Base-by-base conservation (phyloP, 2,888 invertebrate species). In the Drosophila quinaria region DNA sequence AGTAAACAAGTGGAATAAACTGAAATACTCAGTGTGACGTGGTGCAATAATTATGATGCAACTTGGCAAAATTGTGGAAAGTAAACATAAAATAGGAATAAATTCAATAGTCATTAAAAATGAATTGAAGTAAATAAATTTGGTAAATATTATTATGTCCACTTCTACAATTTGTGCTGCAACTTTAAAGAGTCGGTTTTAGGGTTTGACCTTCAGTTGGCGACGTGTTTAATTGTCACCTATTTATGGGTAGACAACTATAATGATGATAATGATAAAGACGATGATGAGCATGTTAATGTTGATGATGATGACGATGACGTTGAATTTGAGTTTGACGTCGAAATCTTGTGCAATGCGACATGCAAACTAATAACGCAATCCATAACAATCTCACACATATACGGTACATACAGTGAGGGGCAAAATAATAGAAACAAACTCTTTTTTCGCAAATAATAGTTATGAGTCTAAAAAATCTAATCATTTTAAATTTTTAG, bases 301-400 rank as follows among this genome's bases (percentile, higher is more conserved):
- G 9, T 15, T 13, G 42, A 25, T 22, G 22, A 22, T 8, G 50
- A 31, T 15, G 17, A n/a, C 6, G 29, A 13, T 31, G 9, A 37
- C 8, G 17, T 4, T 37, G 58, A 11, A 0, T 29, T 1, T 6
- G 59, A 13, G 22, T 10, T 4, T 19, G 10, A 37, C 22, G 35
- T 15, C 17, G 4, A 22, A 22, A 33, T 17, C 54, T 76, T 76
- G 70, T 74, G 76, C 51, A 76, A 76, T 62, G 67, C 46, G 59
- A 74, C 70, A 67, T 71, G 74, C 59, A 51, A 76, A 62, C 54
- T 22, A 61, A 56, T 46, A 59, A 39, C 46, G 47, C 63, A 61
- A 49, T 49, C 37, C 44, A 56, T 68, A 68, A 33, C 60, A 68
- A 55, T 29, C 17, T 46, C 29, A 56, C 29, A 54, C 15, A 5